Evolutionary conservation across 2,888 invertebrate genomes (phyloP).

Genomic region (Synergus gifuensis): DNA sequence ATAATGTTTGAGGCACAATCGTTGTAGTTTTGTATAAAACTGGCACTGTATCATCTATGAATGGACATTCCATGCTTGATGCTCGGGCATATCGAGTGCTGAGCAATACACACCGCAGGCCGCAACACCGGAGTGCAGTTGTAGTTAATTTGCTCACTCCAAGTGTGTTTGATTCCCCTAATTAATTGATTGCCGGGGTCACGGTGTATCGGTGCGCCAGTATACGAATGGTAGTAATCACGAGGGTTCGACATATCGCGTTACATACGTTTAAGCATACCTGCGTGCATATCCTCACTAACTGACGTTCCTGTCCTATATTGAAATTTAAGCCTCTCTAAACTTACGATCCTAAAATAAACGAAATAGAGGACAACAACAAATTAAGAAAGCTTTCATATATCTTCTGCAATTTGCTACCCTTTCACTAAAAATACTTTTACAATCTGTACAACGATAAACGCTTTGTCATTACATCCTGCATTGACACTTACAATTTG

Average conservation of each 20-base stretch:
- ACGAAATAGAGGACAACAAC: conserved; percentile 25
- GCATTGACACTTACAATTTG: too few relatives aligned
- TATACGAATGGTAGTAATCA: conserved; percentile 74
- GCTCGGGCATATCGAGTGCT: conserved; percentile 55
- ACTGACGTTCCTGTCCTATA: conserved; percentile 22
- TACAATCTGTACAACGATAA: too few relatives aligned
- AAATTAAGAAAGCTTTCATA: not conserved
- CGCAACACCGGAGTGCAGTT: conserved; percentile 76
- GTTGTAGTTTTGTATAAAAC: conserved; percentile 23
- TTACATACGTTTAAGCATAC: conserved; percentile 61
- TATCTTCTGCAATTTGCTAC: too few relatives aligned
- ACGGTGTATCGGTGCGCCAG: conserved; percentile 64
- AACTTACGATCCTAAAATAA: conserved; percentile 36
- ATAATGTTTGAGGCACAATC: conserved; percentile 8
- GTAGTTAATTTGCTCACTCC: conserved; percentile 79
- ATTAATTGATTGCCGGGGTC: conserved; percentile 77
- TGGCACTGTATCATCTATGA: conserved; percentile 33
- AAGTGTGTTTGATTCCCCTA: conserved; percentile 78
- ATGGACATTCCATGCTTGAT: conserved; percentile 65
- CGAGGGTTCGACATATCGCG: conserved; percentile 65
- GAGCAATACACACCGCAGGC: conserved; percentile 63
- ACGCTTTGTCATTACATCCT: too few relatives aligned
- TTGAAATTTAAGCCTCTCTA: conserved; percentile 48
- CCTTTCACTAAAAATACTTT: too few relatives aligned
- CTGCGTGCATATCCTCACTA: conserved; percentile 36